Evolutionary conservation across 2,797 vertebrate species (phyloP), one percentile per base, ranked within the genome.

Genomic region (Pangasius sanitwongsei): DNA sequence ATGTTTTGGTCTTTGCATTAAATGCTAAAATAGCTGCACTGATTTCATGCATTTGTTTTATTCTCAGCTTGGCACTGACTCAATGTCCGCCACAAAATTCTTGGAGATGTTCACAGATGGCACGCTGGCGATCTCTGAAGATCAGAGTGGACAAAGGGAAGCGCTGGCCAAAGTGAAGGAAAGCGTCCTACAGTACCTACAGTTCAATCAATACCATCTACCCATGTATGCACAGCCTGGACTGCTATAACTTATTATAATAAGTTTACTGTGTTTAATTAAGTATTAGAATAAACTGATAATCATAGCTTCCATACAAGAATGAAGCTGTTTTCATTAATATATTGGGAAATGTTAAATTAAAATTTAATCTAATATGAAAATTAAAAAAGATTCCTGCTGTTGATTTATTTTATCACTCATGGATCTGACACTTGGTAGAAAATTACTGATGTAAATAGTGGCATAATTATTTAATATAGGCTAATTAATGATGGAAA

Each of bases 221-320:
- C 96, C 97, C 86, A 97, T 98, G 98, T 99, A 97, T 67, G 93
- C 96, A 1, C 93, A 90, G 89, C 95, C 96, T 0, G 95, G 95
- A 34, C 94, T 95, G 59, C 87, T 95, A 85, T 96, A 95, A 94
- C 25, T 12, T 20, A 7, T 44, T 44, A 44, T 50, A 67, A 84
- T 5, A 34, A 11, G 13, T 28, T 44, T 2, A n/a, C 18, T 2
- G 18, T 34, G 59, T 4, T 83, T 44, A 28, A 44, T 83, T 63
- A 63, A 63, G 13, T 44, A 8, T 44, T 28, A 63, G 6, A n/a
- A 83, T 16, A 63, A 48, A 65, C 28, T 65, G 41, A 84, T 65
- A 9, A 48, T 37, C 59, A 84, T 16, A 84, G 16, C 61, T 18
- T 84, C 59, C 1, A 4, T 50, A 41, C n/a, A 31, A 48, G 23